Conservation (phyloP, 1,140 invertebrate species). For the Bombus confusus region DNA sequence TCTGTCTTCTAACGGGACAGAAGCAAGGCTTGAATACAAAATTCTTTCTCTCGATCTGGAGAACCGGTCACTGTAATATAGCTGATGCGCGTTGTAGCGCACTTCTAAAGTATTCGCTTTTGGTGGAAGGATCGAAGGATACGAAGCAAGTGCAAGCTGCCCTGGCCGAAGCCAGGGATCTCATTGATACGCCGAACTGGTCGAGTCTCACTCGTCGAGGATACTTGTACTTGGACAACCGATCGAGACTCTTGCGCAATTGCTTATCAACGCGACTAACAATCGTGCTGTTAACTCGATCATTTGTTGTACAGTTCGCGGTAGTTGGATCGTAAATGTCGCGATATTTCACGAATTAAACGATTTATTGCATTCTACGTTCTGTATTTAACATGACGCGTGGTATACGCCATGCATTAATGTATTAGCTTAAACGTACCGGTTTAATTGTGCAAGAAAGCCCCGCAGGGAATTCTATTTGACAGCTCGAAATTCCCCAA, state of each 20-base stretch:
- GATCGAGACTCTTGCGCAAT: background rate
- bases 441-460: background rate
- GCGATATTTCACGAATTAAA: too few relatives aligned
- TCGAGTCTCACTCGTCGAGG: background rate
- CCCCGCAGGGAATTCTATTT: background rate
- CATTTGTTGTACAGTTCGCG: too few relatives aligned
- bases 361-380: too few relatives aligned
- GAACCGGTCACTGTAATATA: constrained; percentile 31
- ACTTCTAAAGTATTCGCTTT: constrained; percentile 31
- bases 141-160: background rate
- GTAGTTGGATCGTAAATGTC: too few relatives aligned
- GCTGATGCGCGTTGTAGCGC: constrained; percentile 51
- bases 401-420: too few relatives aligned
- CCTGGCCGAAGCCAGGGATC: background rate
- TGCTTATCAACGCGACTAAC: background rate
- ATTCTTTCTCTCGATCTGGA: constrained; percentile 25
- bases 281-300: too few relatives aligned
- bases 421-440: too few relatives aligned
- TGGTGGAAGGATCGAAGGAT: background rate
- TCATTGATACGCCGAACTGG: background rate
- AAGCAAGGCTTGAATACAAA: background rate
- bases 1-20: too few relatives aligned
- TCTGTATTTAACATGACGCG: too few relatives aligned
- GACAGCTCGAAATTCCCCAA: background rate
- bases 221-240: background rate